Conservation (phyloP, 2,888 invertebrate genomes). For the Lochmaea crataegi region DNA sequence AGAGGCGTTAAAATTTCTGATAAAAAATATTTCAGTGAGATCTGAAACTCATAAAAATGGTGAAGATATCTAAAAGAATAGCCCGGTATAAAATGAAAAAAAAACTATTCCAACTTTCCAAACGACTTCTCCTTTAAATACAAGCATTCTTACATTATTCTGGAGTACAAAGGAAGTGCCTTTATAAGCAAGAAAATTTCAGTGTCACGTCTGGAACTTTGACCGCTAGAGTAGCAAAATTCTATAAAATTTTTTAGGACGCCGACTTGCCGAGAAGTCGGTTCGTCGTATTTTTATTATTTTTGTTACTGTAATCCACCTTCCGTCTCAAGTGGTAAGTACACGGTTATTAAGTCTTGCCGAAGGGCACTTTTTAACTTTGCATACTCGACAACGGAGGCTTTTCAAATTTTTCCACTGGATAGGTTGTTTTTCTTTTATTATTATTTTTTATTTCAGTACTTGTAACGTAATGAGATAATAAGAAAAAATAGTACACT, state of each 20-base stretch:
- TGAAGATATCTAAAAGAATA: background rate
- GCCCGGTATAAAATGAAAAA: background rate
- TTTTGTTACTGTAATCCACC: constrained; percentile 19
- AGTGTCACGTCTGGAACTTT: constrained; percentile 17
- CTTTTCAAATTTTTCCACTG: constrained; percentile 2
- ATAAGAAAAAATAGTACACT: no score
- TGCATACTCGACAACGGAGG: background rate
- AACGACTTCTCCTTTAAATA: constrained; percentile 2
- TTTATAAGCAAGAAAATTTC: constrained; percentile 12
- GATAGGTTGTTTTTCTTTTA: background rate
- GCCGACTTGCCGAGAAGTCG: constrained; percentile 15
- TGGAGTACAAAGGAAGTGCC: constrained; percentile 6
- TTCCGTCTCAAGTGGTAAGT: constrained; percentile 22
- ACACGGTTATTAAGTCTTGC: constrained; percentile 30
- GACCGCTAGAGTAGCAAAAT: constrained; percentile 14
- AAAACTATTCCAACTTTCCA: background rate
- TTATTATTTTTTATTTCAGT: background rate
- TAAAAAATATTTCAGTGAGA: no score
- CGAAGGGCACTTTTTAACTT: constrained; percentile 17
- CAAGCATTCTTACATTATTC: constrained; percentile 15
- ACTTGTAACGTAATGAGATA: background rate
- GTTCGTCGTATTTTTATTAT: constrained; percentile 17
- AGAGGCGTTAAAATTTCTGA: no score
- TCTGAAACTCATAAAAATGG: background rate
- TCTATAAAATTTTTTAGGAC: constrained; percentile 16